Conservation (phyloP, 2,113 vertebrate species). For the Macroglossus sobrinus region DNA sequence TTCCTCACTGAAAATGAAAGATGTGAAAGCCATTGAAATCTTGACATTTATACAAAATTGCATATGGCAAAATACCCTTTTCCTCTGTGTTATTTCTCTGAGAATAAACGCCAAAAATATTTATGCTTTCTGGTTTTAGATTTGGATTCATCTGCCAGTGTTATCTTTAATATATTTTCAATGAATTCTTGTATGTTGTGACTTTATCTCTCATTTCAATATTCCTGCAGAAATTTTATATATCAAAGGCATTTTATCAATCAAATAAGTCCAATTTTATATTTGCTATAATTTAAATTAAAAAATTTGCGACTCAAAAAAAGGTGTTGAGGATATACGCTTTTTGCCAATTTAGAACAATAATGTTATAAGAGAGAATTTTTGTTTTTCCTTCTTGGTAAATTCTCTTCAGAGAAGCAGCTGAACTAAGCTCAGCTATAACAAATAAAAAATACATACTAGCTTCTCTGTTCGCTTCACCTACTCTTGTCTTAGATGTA, state of each 20-base stretch:
- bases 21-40: not conserved
- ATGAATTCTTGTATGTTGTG: not conserved
- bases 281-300: not conserved
- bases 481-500: not conserved
- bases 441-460: not conserved
- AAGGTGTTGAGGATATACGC: not conserved
- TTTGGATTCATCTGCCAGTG: not conserved
- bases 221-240: not conserved
- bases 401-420: conserved; percentile 5
- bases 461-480: not conserved
- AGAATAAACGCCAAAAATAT: not conserved
- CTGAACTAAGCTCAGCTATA: not conserved
- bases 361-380: not conserved
- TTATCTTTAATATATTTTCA: conserved; percentile 23
- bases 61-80: not conserved
- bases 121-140: not conserved
- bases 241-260: not conserved
- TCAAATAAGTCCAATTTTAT: not conserved
- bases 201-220: not conserved
- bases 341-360: conserved; percentile 7
- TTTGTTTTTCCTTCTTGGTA: not conserved
- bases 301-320: not conserved
- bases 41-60: conserved; percentile 30
- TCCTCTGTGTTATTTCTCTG: not conserved
- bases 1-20: conserved; percentile 25